These are phyloP conservation scores for Tetragnatha montana DNA, from an alignment of 2,888 invertebrate species.

Conservation along the genomic window DNA sequence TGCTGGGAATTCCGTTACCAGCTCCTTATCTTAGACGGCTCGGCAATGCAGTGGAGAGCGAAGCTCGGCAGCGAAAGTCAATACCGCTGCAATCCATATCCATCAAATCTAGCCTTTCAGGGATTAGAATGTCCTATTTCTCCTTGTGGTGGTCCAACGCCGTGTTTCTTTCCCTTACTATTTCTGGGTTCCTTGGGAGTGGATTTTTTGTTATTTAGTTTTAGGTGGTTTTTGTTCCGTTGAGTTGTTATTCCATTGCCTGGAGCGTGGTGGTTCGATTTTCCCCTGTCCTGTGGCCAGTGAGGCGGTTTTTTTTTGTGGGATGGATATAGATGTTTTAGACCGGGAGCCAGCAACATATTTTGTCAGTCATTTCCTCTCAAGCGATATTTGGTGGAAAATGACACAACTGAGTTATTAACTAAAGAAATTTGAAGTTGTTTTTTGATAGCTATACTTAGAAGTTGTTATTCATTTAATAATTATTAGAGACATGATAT, in stretches of 20 bases:
- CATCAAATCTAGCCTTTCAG: neutral
- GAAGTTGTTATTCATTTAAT: too few relatives aligned
- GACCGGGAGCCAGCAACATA: too few relatives aligned
- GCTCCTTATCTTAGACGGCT: neutral
- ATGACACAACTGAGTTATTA: too few relatives aligned
- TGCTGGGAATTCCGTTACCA: neutral
- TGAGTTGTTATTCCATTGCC: neutral
- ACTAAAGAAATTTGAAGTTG: too few relatives aligned
- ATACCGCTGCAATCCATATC: neutral
- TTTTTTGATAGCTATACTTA: too few relatives aligned
- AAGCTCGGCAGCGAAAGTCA: neutral
- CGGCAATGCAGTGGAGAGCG: neutral
- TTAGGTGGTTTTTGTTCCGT: neutral
- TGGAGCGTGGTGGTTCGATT: neutral
- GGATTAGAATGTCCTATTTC: constrained; percentile 1
- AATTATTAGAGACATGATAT: too few relatives aligned
- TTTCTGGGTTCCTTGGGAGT: neutral
- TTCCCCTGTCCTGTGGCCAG: neutral
- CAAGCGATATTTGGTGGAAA: too few relatives aligned
- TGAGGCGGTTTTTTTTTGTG: too few relatives aligned
- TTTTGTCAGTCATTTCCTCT: too few relatives aligned
- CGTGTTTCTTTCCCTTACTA: too few relatives aligned
- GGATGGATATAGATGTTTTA: too few relatives aligned
- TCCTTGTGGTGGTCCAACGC: neutral
- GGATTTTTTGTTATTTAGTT: neutral